Conservation (phyloP, 2,113 vertebrate genomes). For the Ceuthmochares aereus region DNA sequence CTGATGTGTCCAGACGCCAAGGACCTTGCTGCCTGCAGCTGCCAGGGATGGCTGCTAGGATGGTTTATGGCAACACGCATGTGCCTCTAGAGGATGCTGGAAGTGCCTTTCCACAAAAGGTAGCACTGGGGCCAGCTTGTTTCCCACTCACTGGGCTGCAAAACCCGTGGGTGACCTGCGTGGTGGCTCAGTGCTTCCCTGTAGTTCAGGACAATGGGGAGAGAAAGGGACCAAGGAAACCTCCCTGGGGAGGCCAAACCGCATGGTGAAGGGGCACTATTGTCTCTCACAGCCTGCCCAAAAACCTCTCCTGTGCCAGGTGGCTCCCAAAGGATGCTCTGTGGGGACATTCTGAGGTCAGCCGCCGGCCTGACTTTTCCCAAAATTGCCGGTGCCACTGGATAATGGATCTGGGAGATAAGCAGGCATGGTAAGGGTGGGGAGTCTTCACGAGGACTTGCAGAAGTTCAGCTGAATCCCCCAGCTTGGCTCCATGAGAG, state of each 20-base stretch:
- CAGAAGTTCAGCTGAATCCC: neutral
- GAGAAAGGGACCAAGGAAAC: neutral
- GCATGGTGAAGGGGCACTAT: neutral
- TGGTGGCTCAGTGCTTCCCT: neutral
- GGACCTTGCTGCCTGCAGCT: neutral
- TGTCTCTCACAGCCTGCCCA: neutral
- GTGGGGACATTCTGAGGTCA: neutral
- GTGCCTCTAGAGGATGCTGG: neutral
- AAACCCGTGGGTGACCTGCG: neutral
- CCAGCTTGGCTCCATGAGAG: neutral
- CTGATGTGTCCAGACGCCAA: neutral
- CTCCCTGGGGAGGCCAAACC: neutral
- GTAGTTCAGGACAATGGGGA: fast-evolving
- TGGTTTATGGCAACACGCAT: fast-evolving
- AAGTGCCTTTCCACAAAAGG: fast-evolving
- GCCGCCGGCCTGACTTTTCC: neutral
- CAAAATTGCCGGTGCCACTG: neutral
- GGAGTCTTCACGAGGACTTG: neutral
- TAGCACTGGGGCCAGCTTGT: neutral
- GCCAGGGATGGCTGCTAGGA: neutral
- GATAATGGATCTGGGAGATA: neutral
- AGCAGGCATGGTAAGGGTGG: neutral
- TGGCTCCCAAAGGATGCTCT: neutral
- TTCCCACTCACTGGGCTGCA: neutral
- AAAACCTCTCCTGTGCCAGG: neutral